A percentile compares a stretch with the other conserved stretches of the same genome.
phyloP scores from a whole-genome alignment of 2,888 invertebrate species.

The Leucophenga montana region DNA sequence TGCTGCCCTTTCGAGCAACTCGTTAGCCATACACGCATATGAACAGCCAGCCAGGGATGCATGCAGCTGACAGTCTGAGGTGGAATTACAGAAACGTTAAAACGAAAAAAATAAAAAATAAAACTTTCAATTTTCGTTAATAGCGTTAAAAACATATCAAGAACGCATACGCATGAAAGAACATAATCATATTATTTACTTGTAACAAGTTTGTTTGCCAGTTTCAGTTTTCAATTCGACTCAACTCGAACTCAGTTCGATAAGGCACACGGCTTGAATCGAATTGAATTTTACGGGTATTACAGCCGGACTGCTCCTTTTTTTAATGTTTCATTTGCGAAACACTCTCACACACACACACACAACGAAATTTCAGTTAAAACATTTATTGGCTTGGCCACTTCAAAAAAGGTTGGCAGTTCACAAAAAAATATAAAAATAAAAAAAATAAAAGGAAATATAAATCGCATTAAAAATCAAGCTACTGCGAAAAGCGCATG shows the following conservation, averaged over 20 bases:
- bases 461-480: conserved; percentile 67
- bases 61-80: neutral
- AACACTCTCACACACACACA: conserved; percentile 28
- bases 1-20: neutral
- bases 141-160: conserved; percentile 58
- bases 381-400: conserved; percentile 55
- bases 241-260: too few relatives aligned
- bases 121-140: conserved; percentile 62
- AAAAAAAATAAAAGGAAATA: conserved; percentile 27
- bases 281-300: neutral
- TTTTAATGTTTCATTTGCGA: conserved; percentile 29
- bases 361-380: conserved; percentile 33
- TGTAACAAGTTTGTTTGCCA: conserved; percentile 19
- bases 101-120: conserved; percentile 23
- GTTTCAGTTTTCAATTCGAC: neutral
- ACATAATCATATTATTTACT: conserved; percentile 25
- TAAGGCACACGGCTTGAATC: too few relatives aligned
- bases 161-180: conserved; percentile 34
- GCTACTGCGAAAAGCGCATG: conserved; percentile 42
- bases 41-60: neutral
- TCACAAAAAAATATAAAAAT: conserved; percentile 27
- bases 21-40: too few relatives aligned
- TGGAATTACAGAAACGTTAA: conserved; percentile 9
- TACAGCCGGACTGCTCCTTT: neutral
- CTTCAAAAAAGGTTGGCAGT: conserved; percentile 56